Evolutionary conservation across 2,113 vertebrate genomes (phyloP).

Genomic region (Alouatta palliata): DNA sequence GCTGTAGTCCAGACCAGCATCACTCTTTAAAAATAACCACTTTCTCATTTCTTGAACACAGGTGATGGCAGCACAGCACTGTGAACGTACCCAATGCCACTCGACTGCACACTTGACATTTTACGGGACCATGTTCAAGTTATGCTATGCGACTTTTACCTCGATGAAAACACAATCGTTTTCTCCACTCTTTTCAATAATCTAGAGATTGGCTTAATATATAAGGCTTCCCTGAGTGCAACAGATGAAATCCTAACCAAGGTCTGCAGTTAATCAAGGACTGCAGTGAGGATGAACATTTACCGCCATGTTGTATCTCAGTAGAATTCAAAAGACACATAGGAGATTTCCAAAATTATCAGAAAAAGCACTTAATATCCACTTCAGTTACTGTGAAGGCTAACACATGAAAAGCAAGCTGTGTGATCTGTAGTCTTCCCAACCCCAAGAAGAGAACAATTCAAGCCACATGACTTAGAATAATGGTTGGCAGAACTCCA

Average conservation of each 20-base stretch:
- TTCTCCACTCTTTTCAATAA: conserved; percentile 27
- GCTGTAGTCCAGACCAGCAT: neutral
- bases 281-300: neutral
- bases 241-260: neutral
- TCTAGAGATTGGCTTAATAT: neutral
- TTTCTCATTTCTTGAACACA: neutral
- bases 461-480: neutral
- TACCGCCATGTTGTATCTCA: neutral
- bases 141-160: neutral
- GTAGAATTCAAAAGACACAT: neutral
- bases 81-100: neutral
- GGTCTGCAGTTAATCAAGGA: neutral
- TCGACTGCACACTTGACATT: neutral
- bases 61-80: neutral
- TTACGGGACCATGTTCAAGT: neutral
- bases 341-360: neutral
- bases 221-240: neutral
- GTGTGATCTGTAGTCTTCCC: neutral
- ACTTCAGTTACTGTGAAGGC: neutral
- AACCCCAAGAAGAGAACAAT: conserved; percentile 30
- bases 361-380: conserved; percentile 1
- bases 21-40: neutral
- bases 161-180: neutral
- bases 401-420: conserved; percentile 18
- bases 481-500: conserved; percentile 69